Evolutionary conservation across 2,797 vertebrate species (phyloP).

Genomic region (Acanthopagrus latus): DNA sequence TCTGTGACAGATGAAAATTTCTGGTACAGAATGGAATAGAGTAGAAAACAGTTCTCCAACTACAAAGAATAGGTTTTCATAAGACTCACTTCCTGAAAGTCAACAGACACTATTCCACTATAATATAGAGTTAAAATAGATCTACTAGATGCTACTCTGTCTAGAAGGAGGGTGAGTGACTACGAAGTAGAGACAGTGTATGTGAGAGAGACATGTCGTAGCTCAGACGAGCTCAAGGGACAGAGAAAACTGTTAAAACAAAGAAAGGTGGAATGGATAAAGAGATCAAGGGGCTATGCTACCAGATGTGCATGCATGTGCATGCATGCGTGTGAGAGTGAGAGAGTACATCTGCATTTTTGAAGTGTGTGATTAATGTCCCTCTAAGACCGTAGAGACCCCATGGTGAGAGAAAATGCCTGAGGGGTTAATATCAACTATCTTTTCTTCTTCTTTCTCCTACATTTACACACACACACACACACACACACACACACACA

Average conservation of each 20-base stretch:
- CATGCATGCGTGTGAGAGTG: conserved; percentile 22
- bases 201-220: neutral
- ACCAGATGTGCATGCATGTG: conserved; percentile 38
- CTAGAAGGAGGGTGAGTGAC: conserved; percentile 7
- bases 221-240: conserved; percentile 26
- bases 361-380: conserved; percentile 79
- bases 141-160: neutral
- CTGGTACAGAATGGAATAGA: neutral
- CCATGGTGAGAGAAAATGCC: conserved; percentile 66
- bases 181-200: conserved; percentile 6
- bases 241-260: conserved; percentile 21
- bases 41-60: conserved; percentile 28
- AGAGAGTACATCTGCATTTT: conserved; percentile 72
- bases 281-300: conserved; percentile 44
- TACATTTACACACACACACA: too few species aligned
- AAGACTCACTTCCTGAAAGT: conserved; percentile 9
- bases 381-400: conserved; percentile 55
- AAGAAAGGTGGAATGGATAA: conserved; percentile 43
- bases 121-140: neutral
- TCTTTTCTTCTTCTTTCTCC: neutral
- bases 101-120: neutral
- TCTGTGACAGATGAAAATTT: conserved; percentile 20
- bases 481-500: neutral
- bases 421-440: conserved; percentile 67
- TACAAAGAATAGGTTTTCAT: conserved; percentile 28